Percentiles rank a stretch among this genome's conserved stretches.
These are phyloP conservation scores for Chaetodon auriga DNA, from an alignment of 2,113 vertebrate genomes.

Conservation along the genomic window DNA sequence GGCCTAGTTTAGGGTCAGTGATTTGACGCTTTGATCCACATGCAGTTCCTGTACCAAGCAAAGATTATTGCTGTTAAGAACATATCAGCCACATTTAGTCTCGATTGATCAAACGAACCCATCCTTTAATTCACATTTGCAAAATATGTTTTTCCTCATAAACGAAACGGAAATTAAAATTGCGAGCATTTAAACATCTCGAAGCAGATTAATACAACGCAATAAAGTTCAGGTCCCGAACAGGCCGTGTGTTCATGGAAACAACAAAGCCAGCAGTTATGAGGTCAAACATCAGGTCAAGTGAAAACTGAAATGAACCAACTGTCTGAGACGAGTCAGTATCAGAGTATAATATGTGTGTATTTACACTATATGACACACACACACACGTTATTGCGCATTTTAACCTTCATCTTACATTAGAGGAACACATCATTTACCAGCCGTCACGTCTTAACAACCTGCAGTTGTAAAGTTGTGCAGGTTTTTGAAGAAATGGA, in stretches of 20 bases:
- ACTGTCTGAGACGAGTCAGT: neutral
- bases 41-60: neutral
- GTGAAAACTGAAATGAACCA: neutral
- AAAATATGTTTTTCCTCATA: neutral
- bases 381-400: no score
- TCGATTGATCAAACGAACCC: neutral
- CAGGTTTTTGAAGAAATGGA: neutral
- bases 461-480: neutral
- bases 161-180: neutral
- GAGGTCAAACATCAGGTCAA: slow-evolving; percentile 23
- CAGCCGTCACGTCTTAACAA: neutral
- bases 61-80: neutral
- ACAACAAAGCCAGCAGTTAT: neutral
- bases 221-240: neutral
- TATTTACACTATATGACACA: neutral
- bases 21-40: neutral
- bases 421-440: fast-evolving
- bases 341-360: neutral
- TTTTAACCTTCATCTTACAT: no score
- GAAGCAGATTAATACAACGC: neutral
- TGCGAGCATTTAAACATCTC: neutral
- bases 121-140: neutral
- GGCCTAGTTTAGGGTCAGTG: slow-evolving; percentile 1
- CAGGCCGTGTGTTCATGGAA: neutral
- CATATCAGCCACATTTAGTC: neutral